Evolutionary conservation across 2,113 vertebrate species (phyloP).

Genomic region (Callithrix jacchus): DNA sequence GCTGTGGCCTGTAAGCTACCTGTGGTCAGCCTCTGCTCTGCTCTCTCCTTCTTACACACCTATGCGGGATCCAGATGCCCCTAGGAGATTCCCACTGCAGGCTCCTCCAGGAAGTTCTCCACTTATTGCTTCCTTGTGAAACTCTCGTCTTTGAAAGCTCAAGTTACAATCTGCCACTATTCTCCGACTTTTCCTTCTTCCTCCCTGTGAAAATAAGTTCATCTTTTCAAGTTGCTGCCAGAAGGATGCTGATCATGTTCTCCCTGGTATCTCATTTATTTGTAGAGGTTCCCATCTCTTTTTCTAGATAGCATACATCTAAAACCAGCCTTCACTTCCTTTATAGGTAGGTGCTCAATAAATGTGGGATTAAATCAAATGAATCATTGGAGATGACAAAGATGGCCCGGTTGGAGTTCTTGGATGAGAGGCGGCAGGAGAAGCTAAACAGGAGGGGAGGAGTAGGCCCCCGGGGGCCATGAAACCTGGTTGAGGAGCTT

Average conservation of each 20-base stretch:
- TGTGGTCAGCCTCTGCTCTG: background rate
- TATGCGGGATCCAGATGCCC: fast-evolving
- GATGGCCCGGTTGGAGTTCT: fast-evolving
- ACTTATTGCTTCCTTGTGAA: background rate
- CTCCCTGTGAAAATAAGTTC: background rate
- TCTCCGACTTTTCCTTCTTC: background rate
- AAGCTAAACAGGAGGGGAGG: fast-evolving
- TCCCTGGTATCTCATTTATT: background rate
- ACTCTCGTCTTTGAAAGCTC: background rate
- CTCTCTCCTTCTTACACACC: too few relatives aligned
- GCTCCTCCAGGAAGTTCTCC: background rate
- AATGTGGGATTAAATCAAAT: background rate
- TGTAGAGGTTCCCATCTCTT: background rate
- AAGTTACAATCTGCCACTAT: background rate
- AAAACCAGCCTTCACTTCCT: too few relatives aligned
- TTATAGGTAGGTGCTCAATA: background rate
- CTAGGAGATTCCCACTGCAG: fast-evolving
- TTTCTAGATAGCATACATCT: background rate
- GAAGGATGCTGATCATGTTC: background rate
- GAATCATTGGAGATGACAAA: background rate
- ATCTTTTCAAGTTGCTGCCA: background rate
- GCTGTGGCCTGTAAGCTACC: background rate
- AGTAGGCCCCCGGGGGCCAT: fast-evolving
- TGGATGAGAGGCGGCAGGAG: background rate
- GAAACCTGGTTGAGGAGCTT: background rate